Conservation (phyloP, 2,888 invertebrate species). For the Tipula confusa region DNA sequence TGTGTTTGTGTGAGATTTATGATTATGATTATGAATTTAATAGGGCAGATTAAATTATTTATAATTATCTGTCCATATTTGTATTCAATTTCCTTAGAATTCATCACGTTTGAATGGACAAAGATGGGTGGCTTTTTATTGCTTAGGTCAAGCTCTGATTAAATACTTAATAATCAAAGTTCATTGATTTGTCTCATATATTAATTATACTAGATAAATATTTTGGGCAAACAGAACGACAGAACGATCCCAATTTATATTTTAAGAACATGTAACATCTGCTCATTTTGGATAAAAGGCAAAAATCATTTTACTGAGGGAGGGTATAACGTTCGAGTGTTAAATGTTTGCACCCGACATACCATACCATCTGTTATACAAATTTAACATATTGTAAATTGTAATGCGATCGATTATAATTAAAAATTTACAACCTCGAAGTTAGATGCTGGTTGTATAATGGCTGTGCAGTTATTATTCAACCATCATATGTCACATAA, state of each 20-base stretch:
- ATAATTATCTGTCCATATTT: neutral
- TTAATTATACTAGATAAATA: too few relatives aligned
- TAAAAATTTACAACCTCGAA: neutral
- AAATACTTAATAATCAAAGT: neutral
- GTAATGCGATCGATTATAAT: neutral
- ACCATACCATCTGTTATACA: neutral
- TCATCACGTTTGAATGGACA: neutral
- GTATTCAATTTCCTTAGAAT: neutral
- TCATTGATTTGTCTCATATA: too few relatives aligned
- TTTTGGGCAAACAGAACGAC: neutral
- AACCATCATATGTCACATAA: conserved; percentile 25
- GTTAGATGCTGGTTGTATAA: conserved; percentile 15
- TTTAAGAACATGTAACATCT: neutral
- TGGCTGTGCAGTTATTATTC: neutral
- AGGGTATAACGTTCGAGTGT: neutral
- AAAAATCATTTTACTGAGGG: neutral
- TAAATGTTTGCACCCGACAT: neutral
- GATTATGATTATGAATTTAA: neutral
- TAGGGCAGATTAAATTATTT: neutral
- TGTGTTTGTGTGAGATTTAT: neutral
- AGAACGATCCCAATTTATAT: too few relatives aligned
- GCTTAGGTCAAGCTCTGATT: neutral
- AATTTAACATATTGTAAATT: neutral
- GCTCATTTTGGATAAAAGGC: neutral
- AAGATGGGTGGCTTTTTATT: neutral